phyloP scores from a whole-genome alignment of 30 jellyfish, hydroid and myxozoan genomes.

The Turritopsis rubra region DNA sequence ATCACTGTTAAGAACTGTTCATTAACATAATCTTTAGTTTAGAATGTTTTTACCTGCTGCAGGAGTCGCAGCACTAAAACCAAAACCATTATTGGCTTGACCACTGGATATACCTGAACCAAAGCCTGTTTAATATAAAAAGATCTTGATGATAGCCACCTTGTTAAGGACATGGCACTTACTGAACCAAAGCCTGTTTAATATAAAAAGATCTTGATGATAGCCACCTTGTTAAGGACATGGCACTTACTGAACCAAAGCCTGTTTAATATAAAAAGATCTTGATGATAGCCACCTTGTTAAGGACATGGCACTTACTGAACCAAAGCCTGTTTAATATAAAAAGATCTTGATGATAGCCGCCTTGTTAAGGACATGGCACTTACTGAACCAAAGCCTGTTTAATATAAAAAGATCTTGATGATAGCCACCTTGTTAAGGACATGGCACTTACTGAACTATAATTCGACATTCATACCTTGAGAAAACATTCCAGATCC shows the following conservation, averaged over 20 bases:
- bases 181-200: not conserved
- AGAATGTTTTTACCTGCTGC: conserved; percentile 20
- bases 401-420: not conserved
- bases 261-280: too few species aligned
- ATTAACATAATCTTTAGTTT: not conserved
- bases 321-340: too few species aligned
- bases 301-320: too few species aligned
- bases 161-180: not conserved
- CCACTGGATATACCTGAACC: conserved; percentile 60
- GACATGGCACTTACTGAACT: not conserved
- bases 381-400: conserved; percentile 61
- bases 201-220: too few species aligned
- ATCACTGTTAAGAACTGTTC: not conserved
- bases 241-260: too few species aligned
- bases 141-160: not conserved
- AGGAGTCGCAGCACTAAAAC: conserved; percentile 32
- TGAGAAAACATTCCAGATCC: conserved; percentile 54
- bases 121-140: conserved; percentile 24
- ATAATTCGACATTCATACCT: conserved; percentile 26
- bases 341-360: too few species aligned
- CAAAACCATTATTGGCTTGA: conserved; percentile 17
- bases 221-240: too few species aligned
- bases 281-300: too few species aligned
- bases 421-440: not conserved
- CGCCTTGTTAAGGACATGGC: too few species aligned